Base-by-base conservation (phyloP, 2,888 invertebrate genomes). In the Thymelicus sylvestris region DNA sequence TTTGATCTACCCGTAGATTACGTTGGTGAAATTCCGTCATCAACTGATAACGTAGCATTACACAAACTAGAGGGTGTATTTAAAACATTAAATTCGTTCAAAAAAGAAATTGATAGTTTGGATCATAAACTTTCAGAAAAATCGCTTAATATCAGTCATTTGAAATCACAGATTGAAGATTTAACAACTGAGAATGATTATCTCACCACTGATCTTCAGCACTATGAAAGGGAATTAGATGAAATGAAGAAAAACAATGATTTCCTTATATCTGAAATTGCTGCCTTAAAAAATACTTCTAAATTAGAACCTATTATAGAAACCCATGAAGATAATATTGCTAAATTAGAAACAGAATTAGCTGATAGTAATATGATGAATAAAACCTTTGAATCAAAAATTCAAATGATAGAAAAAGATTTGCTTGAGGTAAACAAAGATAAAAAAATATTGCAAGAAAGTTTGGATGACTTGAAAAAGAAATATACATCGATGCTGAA, bases 191-290 rank as follows among this genome's bases (percentile, higher is more conserved):
- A 94, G 81, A 94, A 94, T 79, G 93, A 94, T 79, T 93, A 92
- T 71, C 80, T 94, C 2, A 90, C 91, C 24, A 87, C 91, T 2
- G 94, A 94, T 76, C 83, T 94, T 48, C 88, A 91, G 75, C 93
- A 93, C 70, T 85, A 94, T 39, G 96, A 96, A 86, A 95, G 95
- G 75, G 96, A 95, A 83, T 88, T 95, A 60, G 91, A 94, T 72
- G 96, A 96, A 81, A 93, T 96, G 82, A 95, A 96, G 86, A 95
- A 96, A 82, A 96, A 96, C 83, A 96, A 96, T 80, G 96, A 96
- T 79, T 92, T 96, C 72, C 87, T 96, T n/a, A 93, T 96, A 76
- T 94, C 94, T 64, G 96, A 96, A 86, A 90, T 96, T 73, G 94
- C 96, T 59, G 94, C 95, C 63, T 93, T 95, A 66, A 96, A 96